Percentiles rank a stretch among this genome's conserved stretches.
Evolutionary conservation across 2,113 vertebrate species (phyloP).

Genomic region (Chelonoidis abingdonii): DNA sequence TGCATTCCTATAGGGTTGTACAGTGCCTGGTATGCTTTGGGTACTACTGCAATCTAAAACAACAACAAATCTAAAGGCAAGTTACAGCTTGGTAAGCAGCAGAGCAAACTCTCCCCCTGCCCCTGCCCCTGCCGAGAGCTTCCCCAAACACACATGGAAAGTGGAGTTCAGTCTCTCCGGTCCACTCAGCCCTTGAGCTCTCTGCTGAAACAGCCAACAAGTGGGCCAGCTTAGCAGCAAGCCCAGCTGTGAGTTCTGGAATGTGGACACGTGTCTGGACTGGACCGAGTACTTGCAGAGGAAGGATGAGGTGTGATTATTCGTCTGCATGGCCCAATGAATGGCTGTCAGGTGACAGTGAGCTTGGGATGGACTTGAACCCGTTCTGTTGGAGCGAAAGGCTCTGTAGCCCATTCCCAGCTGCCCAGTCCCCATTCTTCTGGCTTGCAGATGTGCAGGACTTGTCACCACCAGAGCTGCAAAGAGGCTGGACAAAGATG

Average conservation of each 20-base stretch:
- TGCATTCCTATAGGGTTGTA: not conserved
- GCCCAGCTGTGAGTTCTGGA: rapidly evolving
- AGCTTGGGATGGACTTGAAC: not conserved
- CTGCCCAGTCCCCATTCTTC: not conserved
- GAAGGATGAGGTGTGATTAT: not conserved
- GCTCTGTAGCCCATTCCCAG: rapidly evolving
- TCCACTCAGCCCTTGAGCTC: not conserved
- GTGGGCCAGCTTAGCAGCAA: rapidly evolving
- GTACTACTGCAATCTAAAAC: not conserved
- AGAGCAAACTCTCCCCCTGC: not conserved
- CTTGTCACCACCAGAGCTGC: not conserved
- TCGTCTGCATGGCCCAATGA: not conserved
- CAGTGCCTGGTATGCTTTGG: rapidly evolving
- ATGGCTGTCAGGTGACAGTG: too few species aligned
- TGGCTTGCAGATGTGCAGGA: not conserved
- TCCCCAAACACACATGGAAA: rapidly evolving
- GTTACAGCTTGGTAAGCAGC: not conserved
- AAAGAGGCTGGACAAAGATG: not conserved
- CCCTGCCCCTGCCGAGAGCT: not conserved
- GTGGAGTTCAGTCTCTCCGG: not conserved
- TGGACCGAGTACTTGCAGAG: not conserved
- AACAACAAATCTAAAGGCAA: not conserved
- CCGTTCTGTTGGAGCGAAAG: not conserved
- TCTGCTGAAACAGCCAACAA: not conserved
- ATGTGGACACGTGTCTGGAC: rapidly evolving